Percentiles rank a stretch among this genome's conserved stretches.
Conservation (phyloP, 1,140 invertebrate species). For the Drosophila bipectinata region DNA sequence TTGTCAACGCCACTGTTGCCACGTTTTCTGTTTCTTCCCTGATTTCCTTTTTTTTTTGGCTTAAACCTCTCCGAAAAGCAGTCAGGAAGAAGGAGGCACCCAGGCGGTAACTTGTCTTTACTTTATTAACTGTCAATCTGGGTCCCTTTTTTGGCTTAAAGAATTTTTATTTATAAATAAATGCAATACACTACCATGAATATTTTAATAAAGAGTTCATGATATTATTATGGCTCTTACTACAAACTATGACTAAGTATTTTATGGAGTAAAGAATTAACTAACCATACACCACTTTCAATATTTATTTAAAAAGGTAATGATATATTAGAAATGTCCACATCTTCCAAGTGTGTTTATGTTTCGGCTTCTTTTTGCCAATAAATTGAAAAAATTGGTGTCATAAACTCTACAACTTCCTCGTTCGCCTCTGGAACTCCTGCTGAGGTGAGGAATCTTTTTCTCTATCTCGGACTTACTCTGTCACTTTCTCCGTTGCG, state of each 20-base stretch:
- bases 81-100: slow-evolving; percentile 33
- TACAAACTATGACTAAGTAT: no score
- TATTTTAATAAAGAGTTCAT: background rate
- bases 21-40: slow-evolving; percentile 24
- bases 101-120: slow-evolving; percentile 69
- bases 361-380: background rate
- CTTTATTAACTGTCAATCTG: slow-evolving; percentile 81
- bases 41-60: slow-evolving; percentile 3
- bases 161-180: background rate
- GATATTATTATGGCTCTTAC: no score
- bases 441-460: background rate
- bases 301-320: background rate
- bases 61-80: slow-evolving; percentile 22
- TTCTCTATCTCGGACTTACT: slow-evolving; percentile 9
- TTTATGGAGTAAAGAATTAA: no score
- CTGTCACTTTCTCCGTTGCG: slow-evolving; percentile 61
- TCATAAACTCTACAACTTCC: slow-evolving; percentile 13
- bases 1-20: slow-evolving; percentile 75
- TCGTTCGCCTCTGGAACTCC: slow-evolving; percentile 4
- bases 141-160: slow-evolving; percentile 13
- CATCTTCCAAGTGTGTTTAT: slow-evolving; percentile 1
- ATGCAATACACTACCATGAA: background rate
- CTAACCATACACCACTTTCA: background rate
- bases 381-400: background rate
- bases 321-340: no score